Evolutionary conservation across 2,888 invertebrate genomes (phyloP), one percentile per base, ranked within the genome.

Genomic region (Drosophila falleni): DNA sequence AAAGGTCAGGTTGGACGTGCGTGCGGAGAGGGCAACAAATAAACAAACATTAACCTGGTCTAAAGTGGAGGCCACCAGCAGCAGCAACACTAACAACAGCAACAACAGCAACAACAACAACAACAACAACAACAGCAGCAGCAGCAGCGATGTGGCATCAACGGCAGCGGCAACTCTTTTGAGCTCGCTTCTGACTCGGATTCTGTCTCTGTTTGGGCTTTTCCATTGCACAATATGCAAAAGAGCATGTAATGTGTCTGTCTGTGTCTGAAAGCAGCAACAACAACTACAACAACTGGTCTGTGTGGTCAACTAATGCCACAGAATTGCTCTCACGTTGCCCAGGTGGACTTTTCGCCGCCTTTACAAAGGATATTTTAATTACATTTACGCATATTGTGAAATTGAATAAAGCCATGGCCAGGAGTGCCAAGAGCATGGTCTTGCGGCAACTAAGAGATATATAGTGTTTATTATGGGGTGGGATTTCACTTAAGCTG

Each of bases 351-450:
- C 66, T 72, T 87, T 87, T 87, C 68, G 78, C 78, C 71, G 77
- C 86, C 87, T 73, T 71, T 66, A 77, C 80, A 77, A 78, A 75
- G 87, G 89, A 81, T 87, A 84, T 89, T 83, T 83, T 83, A 83
- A 83, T 83, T 83, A 83, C 89, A 83, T 83, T 87, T 83, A 87
- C 89, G 89, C 87, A 87, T 74, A 78, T 78, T 87, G 74, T 74
- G 81, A 74, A 83, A 89, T 89, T 89, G 89, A 84, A 87, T 84
- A 81, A 82, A 68, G 74, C 71, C 71, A 60, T 64, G 72, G 33
- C 29, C 49, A 59, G 35, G 16, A 60, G 42, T 6, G 41, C 9
- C 6, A n/a, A 33, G 13, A 37, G 23, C 16, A 35, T 35, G 35
- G 3, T 26, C 11, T n/a, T 26, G 33, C 13, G 44, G 54, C 54